These are phyloP conservation scores for Thyatira batis DNA, from an alignment of 2,888 invertebrate species.

Conservation along the genomic window DNA sequence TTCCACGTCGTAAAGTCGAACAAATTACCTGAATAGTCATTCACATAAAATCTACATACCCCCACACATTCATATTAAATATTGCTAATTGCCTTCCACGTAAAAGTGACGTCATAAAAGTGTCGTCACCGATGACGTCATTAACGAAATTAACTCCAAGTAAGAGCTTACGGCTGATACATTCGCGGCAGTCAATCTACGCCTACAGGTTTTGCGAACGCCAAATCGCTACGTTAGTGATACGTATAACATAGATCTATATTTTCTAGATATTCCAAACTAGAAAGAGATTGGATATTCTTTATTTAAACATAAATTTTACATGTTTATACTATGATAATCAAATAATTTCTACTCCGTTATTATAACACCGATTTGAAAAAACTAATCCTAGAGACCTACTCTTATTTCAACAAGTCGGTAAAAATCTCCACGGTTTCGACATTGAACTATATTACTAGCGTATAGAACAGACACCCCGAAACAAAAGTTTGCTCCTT, in stretches of 20 bases:
- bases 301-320: no score
- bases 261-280: not conserved
- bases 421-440: no score
- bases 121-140: slow-evolving; percentile 20
- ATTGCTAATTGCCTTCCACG: slow-evolving; percentile 1
- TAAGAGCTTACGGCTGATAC: slow-evolving; percentile 22
- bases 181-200: slow-evolving; percentile 16
- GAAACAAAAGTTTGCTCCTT: no score
- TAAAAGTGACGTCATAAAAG: slow-evolving; percentile 7
- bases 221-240: slow-evolving; percentile 9
- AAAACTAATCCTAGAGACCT: no score
- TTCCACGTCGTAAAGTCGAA: not conserved
- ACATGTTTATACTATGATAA: no score
- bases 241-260: not conserved
- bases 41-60: not conserved
- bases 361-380: no score
- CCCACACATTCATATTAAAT: slow-evolving; percentile 1
- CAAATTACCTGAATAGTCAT: not conserved
- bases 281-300: no score
- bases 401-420: no score
- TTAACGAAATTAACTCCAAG: slow-evolving; percentile 23
- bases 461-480: no score
- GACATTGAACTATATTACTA: no score
- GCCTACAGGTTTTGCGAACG: slow-evolving; percentile 10
- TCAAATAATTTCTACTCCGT: no score